These are phyloP conservation scores for Nasonovia ribisnigri DNA, from an alignment of 2,888 invertebrate species.

Conservation along the genomic window DNA sequence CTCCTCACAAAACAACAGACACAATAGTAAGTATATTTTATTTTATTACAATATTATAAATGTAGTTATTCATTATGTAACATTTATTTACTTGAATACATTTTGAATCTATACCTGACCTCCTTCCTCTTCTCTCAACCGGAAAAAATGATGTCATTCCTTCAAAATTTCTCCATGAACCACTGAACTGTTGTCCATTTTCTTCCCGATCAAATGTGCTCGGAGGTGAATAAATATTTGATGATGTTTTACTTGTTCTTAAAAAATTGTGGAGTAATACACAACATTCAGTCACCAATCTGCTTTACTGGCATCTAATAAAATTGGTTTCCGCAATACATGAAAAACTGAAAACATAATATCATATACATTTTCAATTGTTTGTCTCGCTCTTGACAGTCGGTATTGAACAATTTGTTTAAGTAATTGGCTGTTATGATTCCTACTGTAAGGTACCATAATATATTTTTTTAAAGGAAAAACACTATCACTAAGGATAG, in stretches of 20 bases:
- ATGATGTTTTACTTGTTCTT: neutral
- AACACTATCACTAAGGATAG: neutral
- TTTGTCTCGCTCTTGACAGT: neutral
- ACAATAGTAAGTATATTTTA: no score
- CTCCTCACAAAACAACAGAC: neutral
- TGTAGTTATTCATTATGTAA: no score
- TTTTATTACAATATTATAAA: no score
- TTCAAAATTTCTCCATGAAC: no score
- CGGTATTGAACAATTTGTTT: neutral
- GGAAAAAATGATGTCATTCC: no score
- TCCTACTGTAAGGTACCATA: neutral
- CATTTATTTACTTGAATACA: no score
- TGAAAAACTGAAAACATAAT: no score
- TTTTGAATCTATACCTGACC: no score
- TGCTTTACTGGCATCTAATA: neutral
- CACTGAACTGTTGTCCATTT: no score
- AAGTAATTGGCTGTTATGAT: neutral
- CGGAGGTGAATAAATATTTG: conserved; percentile 4
- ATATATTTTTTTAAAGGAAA: neutral
- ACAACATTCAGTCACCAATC: neutral
- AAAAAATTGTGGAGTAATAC: conserved; percentile 6
- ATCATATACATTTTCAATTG: no score
- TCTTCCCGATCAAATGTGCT: conserved; percentile 19
- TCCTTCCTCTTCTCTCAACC: no score
- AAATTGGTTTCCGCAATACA: no score